Evolutionary conservation across 1,140 invertebrate genomes (phyloP).

Genomic region (Maniola jurtina): DNA sequence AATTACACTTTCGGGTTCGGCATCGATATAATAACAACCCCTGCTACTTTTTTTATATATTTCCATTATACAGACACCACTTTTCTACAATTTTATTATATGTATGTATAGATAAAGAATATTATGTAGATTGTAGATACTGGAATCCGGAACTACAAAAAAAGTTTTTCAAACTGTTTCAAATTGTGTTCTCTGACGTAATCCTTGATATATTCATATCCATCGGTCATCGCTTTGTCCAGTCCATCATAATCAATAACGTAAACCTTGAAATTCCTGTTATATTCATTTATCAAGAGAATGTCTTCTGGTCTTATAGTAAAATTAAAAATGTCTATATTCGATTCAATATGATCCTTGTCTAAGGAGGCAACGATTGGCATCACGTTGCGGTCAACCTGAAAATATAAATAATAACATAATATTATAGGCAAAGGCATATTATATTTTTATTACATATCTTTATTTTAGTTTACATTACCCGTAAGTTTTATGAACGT

Average conservation of each 20-base stretch:
- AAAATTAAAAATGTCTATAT: conserved; percentile 87
- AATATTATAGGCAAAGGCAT: too few species aligned
- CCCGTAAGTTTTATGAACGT: too few species aligned
- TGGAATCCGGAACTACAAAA: not conserved
- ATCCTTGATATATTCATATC: not conserved
- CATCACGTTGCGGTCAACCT: conserved; percentile 78
- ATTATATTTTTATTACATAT: too few species aligned
- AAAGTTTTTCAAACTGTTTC: not conserved
- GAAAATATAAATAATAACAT: conserved; percentile 36
- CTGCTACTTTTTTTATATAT: too few species aligned
- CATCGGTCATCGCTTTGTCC: not conserved
- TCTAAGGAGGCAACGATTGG: conserved; percentile 88
- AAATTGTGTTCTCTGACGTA: not conserved
- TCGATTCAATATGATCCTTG: conserved; percentile 82
- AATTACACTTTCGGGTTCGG: too few species aligned
- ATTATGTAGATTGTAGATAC: not conserved
- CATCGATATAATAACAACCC: too few species aligned
- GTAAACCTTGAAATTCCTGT: conserved; percentile 59
- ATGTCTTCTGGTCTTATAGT: conserved; percentile 82
- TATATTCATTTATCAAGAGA: conserved; percentile 79
- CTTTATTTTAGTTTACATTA: too few species aligned
- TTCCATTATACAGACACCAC: too few species aligned
- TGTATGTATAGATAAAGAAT: too few species aligned
- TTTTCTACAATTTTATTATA: too few species aligned
- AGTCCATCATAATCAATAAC: not conserved